phyloP scores from a whole-genome alignment of 2,797 vertebrate species.

The Sternarchorhynchus goeldii region DNA sequence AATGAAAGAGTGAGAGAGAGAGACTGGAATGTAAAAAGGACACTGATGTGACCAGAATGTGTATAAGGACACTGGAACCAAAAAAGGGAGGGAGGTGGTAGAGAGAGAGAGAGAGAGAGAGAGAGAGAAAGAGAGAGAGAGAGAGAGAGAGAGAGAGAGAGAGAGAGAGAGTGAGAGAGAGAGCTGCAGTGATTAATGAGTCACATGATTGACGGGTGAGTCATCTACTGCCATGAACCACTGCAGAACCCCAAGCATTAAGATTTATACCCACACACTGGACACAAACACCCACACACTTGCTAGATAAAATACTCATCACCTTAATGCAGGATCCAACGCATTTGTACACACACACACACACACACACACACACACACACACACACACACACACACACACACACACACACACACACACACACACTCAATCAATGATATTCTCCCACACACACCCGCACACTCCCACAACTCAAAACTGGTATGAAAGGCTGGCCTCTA shows the following conservation, averaged over 20 bases:
- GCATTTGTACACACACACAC: conserved; percentile 13
- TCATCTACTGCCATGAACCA: conserved; percentile 81
- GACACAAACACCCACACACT: conserved; percentile 45
- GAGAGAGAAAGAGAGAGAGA: conserved; percentile 58
- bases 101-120: conserved; percentile 23
- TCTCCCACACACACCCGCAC: neutral
- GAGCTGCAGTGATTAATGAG: conserved; percentile 84
- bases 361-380: neutral
- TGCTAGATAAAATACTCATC: conserved; percentile 31
- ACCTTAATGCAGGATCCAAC: conserved; percentile 63
- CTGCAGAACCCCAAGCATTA: conserved; percentile 69
- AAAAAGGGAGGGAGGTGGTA: conserved; percentile 29
- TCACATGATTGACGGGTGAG: conserved; percentile 85
- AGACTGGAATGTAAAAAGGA: conserved; percentile 52
- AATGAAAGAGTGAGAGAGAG: conserved; percentile 38
- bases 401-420: conserved; percentile 21
- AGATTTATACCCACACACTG: conserved; percentile 46
- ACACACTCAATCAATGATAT: conserved; percentile 16
- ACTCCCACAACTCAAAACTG: neutral
- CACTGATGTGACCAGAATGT: conserved; percentile 57
- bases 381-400: conserved; percentile 27
- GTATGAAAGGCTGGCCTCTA: conserved; percentile 9
- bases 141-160: no score
- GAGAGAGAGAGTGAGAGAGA: no score
- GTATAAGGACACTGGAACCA: conserved; percentile 56